Base-by-base conservation (phyloP, 2,113 vertebrate genomes). In the Egretta garzetta region DNA sequence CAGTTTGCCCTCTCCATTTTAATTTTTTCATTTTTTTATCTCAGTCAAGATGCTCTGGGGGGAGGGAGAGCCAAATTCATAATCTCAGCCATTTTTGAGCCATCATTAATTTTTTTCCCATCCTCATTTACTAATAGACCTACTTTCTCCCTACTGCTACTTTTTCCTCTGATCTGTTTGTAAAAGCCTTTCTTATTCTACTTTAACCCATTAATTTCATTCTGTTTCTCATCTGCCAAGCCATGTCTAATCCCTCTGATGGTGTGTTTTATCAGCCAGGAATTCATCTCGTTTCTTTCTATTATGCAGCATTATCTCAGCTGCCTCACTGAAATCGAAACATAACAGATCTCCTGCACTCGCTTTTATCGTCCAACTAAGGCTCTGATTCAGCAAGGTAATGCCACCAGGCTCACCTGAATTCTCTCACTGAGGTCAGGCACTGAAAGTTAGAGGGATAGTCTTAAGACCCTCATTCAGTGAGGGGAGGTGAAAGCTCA, bases 201-300 rank as follows among this genome's bases (percentile, higher is more conserved):
- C 76, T 85, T 97, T 95, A 96, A 94, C 91, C 95, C 93, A 75
- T 94, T 82, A 84, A 96, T 96, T 96, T 86, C 75, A 45, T 79
- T 92, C 88, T 92, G 43, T 77, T 95, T 85, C 93, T 96, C 90
- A 96, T 80, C 74, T 88, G 64, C 41, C 64, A 77, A 89, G 43
- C 72, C 45, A 55, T 70, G 49, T 56, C 76, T 92, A 89, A 79
- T 92, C 66, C 94, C 62, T 93, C 67, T 80, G 87, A 91, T 66
- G 70, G 67, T 50, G 80, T 53, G 47, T 81, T 95, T 95, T 95
- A 96, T 94, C 73, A 80, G 80, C 60, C 64, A 89, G 80, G 64
- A 93, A 95, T 95, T 95, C 33, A 95, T 88, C 76, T 88, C 10
- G 1, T 93, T 95, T 97, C 86, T 95, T 96, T 92, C 59, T 96